Conservation (phyloP, 2,888 invertebrate species). For the Cylloceria caligata region DNA sequence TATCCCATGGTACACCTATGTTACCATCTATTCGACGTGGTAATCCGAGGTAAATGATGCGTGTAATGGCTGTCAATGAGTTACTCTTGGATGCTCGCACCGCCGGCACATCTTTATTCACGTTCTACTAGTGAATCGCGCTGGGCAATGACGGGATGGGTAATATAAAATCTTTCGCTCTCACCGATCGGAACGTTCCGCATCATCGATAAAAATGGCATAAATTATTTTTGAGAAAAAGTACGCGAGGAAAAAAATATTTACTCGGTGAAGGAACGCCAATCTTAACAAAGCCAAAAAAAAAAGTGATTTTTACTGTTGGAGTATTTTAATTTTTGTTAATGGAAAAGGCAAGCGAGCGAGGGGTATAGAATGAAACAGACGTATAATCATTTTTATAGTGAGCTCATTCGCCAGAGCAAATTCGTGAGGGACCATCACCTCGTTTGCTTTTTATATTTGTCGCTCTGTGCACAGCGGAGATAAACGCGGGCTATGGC, state of each 20-base stretch:
- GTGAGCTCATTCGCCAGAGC: background rate
- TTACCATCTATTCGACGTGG: constrained; percentile 59
- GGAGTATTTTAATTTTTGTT: constrained; percentile 24
- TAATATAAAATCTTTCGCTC: constrained; percentile 10
- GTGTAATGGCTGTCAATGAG: constrained; percentile 83
- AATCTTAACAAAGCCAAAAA: constrained; percentile 29
- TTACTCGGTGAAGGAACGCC: constrained; percentile 4
- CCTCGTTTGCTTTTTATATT: constrained; percentile 44
- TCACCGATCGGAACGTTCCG: constrained; percentile 4
- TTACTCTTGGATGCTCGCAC: constrained; percentile 70
- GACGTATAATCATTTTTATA: constrained; percentile 22
- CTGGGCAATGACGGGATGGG: background rate
- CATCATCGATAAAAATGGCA: background rate
- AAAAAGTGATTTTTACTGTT: constrained; percentile 11
- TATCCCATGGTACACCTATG: constrained; percentile 48
- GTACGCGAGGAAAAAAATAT: background rate
- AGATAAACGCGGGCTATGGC: constrained; percentile 42
- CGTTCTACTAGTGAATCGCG: constrained; percentile 47
- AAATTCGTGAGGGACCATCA: constrained; percentile 36
- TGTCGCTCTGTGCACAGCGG: constrained; percentile 28
- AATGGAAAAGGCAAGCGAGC: constrained; percentile 43
- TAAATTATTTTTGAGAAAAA: constrained; percentile 5
- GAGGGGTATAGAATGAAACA: constrained; percentile 31
- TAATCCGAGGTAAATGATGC: constrained; percentile 81
- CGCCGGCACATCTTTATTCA: constrained; percentile 78